Evolutionary conservation across 2,888 invertebrate species (phyloP).

Genomic region (Tiphia femorata): DNA sequence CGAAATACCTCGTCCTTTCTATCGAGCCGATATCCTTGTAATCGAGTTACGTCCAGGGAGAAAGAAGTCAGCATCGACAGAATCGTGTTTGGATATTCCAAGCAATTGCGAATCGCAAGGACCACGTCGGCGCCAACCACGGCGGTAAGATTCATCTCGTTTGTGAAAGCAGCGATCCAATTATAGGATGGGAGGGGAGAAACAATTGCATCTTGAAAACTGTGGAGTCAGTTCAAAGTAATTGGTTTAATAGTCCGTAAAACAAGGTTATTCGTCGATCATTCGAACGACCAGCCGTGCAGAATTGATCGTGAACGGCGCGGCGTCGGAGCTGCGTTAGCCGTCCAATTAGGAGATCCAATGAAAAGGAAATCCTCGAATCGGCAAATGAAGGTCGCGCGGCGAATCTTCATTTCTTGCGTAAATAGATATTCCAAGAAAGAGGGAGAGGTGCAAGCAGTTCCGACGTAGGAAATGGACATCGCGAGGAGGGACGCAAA

Average conservation of each 20-base stretch:
- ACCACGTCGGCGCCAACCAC: too few relatives aligned
- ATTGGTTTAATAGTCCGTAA: background rate
- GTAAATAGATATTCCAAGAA: background rate
- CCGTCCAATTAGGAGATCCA: constrained; percentile 22
- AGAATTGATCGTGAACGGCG: too few relatives aligned
- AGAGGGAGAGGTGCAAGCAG: background rate
- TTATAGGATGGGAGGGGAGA: background rate
- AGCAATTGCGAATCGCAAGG: too few relatives aligned
- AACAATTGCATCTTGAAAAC: background rate
- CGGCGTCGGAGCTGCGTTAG: constrained; percentile 7
- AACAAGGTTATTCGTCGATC: background rate
- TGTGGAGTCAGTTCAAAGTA: background rate
- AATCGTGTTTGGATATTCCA: too few relatives aligned
- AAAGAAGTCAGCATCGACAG: too few relatives aligned
- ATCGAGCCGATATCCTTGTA: background rate
- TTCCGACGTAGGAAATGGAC: background rate
- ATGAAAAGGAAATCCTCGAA: constrained; percentile 11
- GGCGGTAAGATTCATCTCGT: too few relatives aligned
- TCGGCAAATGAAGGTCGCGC: constrained; percentile 1
- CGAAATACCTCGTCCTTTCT: background rate
- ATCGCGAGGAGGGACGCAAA: background rate
- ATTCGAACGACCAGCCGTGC: too few relatives aligned
- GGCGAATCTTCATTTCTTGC: constrained; percentile 15
- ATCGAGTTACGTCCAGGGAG: too few relatives aligned
- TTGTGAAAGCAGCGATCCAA: too few relatives aligned